phyloP scores from a whole-genome alignment of 2,888 invertebrate genomes.

The Temnothorax ravouxi region DNA sequence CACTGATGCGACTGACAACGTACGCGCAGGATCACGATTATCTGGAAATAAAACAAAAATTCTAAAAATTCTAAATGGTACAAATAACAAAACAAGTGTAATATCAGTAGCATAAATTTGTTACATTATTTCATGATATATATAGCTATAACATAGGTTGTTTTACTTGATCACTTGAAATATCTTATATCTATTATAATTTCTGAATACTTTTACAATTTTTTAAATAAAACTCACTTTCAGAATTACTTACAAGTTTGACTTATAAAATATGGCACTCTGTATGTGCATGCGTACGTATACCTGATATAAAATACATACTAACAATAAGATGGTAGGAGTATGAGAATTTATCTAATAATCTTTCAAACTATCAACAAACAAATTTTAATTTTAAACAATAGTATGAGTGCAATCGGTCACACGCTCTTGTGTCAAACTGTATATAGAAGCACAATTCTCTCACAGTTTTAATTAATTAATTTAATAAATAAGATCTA shows the following conservation, averaged over 20 bases:
- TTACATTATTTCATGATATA: neutral
- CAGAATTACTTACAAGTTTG: neutral
- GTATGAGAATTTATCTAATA: neutral
- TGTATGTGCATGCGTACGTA: neutral
- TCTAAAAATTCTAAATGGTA: neutral
- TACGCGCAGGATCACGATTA: constrained; percentile 65
- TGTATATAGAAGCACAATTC: neutral
- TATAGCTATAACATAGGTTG: neutral
- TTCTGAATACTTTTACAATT: neutral
- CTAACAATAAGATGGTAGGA: neutral
- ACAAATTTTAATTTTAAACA: constrained; percentile 11
- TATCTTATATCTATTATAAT: neutral
- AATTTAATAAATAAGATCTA: constrained; percentile 14
- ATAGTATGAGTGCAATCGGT: neutral
- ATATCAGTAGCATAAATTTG: neutral
- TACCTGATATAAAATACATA: neutral
- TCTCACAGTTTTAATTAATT: constrained; percentile 13
- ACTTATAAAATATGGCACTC: neutral
- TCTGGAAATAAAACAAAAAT: constrained; percentile 77
- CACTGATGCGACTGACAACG: constrained; percentile 77
- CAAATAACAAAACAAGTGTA: neutral
- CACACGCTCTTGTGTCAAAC: neutral
- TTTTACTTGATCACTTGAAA: neutral
- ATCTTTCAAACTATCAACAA: neutral
- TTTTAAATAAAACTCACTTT: neutral